Evolutionary conservation across 2,113 vertebrate genomes (phyloP).

Genomic region (Heterocephalus glaber): DNA sequence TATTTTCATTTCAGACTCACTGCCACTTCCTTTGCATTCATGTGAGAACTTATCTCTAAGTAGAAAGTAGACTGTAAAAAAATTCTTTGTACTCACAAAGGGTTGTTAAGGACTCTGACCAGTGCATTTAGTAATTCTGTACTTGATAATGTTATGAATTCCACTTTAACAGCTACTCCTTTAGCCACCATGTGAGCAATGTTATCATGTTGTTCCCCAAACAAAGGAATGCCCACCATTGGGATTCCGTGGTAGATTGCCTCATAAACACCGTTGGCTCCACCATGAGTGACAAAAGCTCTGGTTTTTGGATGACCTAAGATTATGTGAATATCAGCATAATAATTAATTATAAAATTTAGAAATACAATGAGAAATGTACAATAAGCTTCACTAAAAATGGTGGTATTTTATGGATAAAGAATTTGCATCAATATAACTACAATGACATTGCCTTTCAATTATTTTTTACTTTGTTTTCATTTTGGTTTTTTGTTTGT

Average conservation of each 20-base stretch:
- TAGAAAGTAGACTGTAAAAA: background rate
- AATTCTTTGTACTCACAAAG: slow-evolving; percentile 51
- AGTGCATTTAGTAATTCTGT: slow-evolving; percentile 86
- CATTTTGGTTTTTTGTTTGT: too few species aligned
- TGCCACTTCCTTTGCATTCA: too few species aligned
- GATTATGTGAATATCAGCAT: background rate
- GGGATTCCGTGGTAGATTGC: slow-evolving; percentile 89
- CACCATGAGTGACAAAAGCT: background rate
- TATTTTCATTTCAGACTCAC: background rate
- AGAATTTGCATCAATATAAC: too few species aligned
- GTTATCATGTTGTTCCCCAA: slow-evolving; percentile 88
- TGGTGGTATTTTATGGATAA: too few species aligned
- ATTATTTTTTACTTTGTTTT: too few species aligned
- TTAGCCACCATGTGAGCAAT: slow-evolving; percentile 84
- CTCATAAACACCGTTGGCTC: slow-evolving; percentile 88
- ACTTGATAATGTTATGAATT: slow-evolving; percentile 81
- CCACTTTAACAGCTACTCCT: slow-evolving; percentile 85
- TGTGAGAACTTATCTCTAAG: background rate
- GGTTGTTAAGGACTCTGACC: slow-evolving; percentile 85
- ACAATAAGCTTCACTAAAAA: too few species aligned
- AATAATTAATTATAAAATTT: too few species aligned
- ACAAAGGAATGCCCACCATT: slow-evolving; percentile 90
- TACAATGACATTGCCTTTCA: background rate
- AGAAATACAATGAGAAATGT: too few species aligned
- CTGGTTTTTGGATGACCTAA: background rate